Conservation (phyloP, 2,113 vertebrate genomes). For the Corvus cornix region DNA sequence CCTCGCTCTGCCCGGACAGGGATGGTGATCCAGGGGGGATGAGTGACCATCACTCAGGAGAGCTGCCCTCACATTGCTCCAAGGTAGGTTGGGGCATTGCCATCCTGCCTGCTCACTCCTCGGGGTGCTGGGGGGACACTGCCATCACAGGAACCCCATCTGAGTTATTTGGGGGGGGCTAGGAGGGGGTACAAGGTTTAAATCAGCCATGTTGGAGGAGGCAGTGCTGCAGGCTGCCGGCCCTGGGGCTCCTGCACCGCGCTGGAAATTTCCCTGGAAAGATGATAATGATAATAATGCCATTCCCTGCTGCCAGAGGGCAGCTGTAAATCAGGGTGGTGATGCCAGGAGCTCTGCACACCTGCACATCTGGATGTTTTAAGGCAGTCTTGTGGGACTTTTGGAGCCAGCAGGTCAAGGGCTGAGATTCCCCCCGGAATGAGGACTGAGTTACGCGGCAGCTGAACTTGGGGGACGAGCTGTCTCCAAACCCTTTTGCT, state of each 20-base stretch:
- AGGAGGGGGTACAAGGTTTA: background rate
- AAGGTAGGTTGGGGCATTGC: background rate
- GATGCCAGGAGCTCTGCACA: background rate
- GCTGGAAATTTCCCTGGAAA: background rate
- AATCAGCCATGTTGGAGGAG: background rate
- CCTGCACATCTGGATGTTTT: background rate
- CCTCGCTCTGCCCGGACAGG: accelerated
- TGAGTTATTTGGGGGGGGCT: background rate
- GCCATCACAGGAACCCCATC: accelerated
- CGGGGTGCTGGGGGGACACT: accelerated
- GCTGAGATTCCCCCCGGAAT: background rate
- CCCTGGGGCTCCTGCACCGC: accelerated
- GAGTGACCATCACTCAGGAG: accelerated
- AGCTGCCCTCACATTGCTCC: accelerated
- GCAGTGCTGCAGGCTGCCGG: background rate
- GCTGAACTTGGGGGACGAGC: background rate
- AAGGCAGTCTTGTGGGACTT: background rate
- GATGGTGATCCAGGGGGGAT: background rate
- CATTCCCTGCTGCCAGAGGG: background rate
- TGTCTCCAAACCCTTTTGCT: accelerated
- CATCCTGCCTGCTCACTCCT: background rate
- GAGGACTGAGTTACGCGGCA: background rate
- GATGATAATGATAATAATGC: background rate
- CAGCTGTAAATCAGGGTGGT: background rate
- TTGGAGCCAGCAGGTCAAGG: background rate